These are phyloP conservation scores for Tangara arthus DNA, from an alignment of 2,797 vertebrate species.

Conservation along the genomic window DNA sequence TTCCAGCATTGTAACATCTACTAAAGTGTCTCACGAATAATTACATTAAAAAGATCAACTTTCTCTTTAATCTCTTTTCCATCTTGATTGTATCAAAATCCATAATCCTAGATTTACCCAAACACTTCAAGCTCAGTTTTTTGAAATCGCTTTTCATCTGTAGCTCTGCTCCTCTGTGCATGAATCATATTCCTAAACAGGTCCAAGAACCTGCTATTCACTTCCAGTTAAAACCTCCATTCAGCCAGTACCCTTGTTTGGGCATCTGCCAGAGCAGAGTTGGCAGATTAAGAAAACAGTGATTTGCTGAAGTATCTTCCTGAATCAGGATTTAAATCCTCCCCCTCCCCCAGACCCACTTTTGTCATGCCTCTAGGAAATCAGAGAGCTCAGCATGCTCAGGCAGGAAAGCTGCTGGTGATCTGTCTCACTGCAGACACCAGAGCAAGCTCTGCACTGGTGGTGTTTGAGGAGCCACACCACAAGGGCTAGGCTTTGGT, in stretches of 20 bases:
- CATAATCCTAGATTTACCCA: background rate
- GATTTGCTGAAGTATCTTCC: background rate
- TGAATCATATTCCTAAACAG: background rate
- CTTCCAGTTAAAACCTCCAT: background rate
- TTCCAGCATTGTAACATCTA: background rate
- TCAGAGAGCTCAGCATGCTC: background rate
- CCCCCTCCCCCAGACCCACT: background rate
- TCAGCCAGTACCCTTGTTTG: background rate
- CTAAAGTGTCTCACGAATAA: background rate
- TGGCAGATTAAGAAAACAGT: background rate
- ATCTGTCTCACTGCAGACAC: accelerated
- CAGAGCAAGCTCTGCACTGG: background rate
- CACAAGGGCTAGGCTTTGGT: accelerated
- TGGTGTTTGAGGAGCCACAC: background rate
- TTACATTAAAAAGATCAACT: background rate
- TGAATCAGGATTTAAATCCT: background rate
- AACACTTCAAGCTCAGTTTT: background rate
- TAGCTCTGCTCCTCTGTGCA: background rate
- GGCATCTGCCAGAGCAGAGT: background rate
- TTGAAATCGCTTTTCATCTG: background rate
- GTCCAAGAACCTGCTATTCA: background rate
- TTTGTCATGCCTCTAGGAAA: background rate
- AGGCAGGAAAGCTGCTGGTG: background rate
- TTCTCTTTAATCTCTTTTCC: background rate
- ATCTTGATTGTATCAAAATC: background rate